Conservation (phyloP, 2,888 invertebrate species). For the Orthonevra nobilis region DNA sequence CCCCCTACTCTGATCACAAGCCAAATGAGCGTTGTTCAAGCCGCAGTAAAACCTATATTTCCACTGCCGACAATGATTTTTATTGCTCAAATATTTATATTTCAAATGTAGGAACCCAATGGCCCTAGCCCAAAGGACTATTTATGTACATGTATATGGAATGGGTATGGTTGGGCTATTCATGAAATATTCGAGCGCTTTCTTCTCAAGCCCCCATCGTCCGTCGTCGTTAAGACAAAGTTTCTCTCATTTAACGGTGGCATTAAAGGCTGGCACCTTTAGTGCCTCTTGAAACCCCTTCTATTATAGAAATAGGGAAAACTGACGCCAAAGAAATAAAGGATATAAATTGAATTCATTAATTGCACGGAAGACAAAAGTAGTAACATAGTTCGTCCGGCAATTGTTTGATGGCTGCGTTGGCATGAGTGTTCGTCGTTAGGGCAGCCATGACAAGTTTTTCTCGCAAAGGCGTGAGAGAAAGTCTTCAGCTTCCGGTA, state of each 20-base stretch:
- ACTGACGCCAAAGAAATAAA: not conserved
- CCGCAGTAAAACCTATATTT: conserved; percentile 47
- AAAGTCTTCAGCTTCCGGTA: conserved; percentile 36
- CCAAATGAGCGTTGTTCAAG: conserved; percentile 20
- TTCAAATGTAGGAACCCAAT: conserved; percentile 3
- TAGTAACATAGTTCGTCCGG: conserved; percentile 29
- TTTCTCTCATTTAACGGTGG: conserved; percentile 45
- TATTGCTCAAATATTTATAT: conserved; percentile 62
- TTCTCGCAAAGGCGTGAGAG: conserved; percentile 25
- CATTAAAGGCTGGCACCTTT: conserved; percentile 32
- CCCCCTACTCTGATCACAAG: not conserved
- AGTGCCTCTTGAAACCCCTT: not conserved
- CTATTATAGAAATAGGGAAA: not conserved
- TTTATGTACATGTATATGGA: conserved; percentile 4
- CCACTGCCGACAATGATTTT: conserved; percentile 55
- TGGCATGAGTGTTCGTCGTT: not conserved
- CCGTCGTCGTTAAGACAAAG: conserved; percentile 10
- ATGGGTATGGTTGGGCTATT: too few species aligned
- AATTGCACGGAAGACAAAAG: conserved; percentile 47
- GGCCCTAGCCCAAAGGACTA: conserved; percentile 4
- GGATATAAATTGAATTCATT: conserved; percentile 63
- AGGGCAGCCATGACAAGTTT: conserved; percentile 20
- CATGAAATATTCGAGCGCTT: not conserved
- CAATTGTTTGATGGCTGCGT: conserved; percentile 24
- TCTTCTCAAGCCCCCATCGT: not conserved